Base-by-base conservation (phyloP, 2,888 invertebrate genomes). In the Stenodera caucasica region DNA sequence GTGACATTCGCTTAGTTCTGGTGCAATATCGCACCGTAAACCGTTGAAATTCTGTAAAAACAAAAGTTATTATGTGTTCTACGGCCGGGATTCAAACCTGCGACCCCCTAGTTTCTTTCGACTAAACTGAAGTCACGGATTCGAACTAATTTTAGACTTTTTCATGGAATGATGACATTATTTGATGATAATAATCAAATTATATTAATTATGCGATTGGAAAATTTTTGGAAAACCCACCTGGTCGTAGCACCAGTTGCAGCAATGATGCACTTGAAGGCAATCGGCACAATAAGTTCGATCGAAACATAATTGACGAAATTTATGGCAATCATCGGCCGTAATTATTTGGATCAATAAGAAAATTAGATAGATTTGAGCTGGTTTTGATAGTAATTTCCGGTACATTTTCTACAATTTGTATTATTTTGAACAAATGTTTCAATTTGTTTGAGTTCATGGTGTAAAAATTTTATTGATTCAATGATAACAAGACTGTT, bases 201-300 rank as follows among this genome's bases (percentile, higher is more conserved):
- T n/a, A n/a, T 57, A 30, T n/a, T 29, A 21, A 50, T n/a, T 11
- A 7, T 23, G 14, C 14, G 0, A 4, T 2, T 21, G 2, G n/a
- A 7, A 21, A 11, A 35, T 37, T 8, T 40, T 40, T 2, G n/a
- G 0, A 33, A 37, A 18, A 30, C 15, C 32, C 68, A 76, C 76
- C 68, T 66, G 45, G 35, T 75, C 65, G 52, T 70, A 76, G 56
- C 75, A 76, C 71, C 71, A 77, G 32, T 67, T 49, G 57, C 76
- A 77, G 49, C 72, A 73, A 6, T 52, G 57, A 61, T 75, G 69
- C 0, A 65, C 65, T 37, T 70, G 67, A 9, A 77, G 64, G 52
- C 76, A 77, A 6, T 67, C 61, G 23, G 67, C 69, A 53, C 76
- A 76, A 2, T 54, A 69, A 12, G 65, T 67, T 61, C 71, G 69